phyloP scores from a whole-genome alignment of 2,888 invertebrate species.

The Muschampia plurimacula region DNA sequence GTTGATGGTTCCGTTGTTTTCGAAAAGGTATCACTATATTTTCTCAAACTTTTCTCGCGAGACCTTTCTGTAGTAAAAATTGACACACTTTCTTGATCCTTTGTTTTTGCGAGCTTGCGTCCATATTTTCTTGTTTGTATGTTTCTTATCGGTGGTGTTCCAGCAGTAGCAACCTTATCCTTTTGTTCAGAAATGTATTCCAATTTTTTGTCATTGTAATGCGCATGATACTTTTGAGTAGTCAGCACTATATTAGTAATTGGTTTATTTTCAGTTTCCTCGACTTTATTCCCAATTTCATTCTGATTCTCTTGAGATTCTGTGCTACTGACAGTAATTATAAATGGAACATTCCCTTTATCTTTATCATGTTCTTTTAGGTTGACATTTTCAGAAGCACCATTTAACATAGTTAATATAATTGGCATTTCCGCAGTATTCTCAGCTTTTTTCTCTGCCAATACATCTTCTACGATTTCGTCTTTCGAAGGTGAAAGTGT shows the following conservation, averaged over 20 bases:
- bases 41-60: constrained; percentile 63
- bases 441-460: constrained; percentile 60
- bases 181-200: constrained; percentile 51
- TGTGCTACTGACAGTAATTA: constrained; percentile 69
- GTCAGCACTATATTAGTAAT: constrained; percentile 54
- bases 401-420: constrained; percentile 66
- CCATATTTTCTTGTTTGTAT: constrained; percentile 70
- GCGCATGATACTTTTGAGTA: constrained; percentile 74
- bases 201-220: constrained; percentile 63
- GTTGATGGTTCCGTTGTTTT: constrained; percentile 74
- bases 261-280: constrained; percentile 60
- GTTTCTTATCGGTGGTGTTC: constrained; percentile 69
- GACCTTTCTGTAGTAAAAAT: constrained; percentile 56
- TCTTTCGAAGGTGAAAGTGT: constrained; percentile 52
- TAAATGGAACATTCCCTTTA: constrained; percentile 59
- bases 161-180: constrained; percentile 53
- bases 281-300: constrained; percentile 57
- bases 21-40: constrained; percentile 70
- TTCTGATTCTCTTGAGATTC: constrained; percentile 68
- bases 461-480: constrained; percentile 39
- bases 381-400: constrained; percentile 52
- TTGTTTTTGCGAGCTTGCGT: constrained; percentile 57
- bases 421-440: constrained; percentile 64
- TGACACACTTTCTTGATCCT: constrained; percentile 53
- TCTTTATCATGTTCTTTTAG: constrained; percentile 50